These are phyloP conservation scores for Poecilia picta DNA, from an alignment of 2,797 vertebrate genomes.

Conservation along the genomic window DNA sequence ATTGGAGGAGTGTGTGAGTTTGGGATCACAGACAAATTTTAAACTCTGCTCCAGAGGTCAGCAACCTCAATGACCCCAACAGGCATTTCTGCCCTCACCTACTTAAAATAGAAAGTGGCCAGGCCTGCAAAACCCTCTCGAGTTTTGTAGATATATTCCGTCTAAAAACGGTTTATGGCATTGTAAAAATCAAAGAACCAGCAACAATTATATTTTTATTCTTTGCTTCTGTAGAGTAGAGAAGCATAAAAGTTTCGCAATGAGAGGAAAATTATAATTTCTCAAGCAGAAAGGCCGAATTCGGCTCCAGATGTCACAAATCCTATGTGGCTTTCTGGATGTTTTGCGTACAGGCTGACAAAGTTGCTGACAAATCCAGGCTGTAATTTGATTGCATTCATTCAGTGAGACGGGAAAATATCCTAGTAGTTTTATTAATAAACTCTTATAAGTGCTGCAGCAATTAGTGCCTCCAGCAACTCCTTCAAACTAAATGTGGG, in stretches of 20 bases:
- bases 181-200: neutral
- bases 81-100: neutral
- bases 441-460: neutral
- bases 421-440: neutral
- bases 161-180: neutral
- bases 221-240: neutral
- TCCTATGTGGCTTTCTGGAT: neutral
- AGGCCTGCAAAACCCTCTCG: neutral
- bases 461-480: neutral
- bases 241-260: neutral
- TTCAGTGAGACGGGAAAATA: neutral
- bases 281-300: neutral
- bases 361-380: neutral
- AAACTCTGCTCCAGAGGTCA: neutral
- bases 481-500: neutral
- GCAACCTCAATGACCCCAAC: neutral
- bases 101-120: constrained; percentile 2
- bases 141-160: neutral
- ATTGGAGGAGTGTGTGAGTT: constrained; percentile 1
- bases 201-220: neutral
- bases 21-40: neutral
- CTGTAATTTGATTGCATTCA: neutral
- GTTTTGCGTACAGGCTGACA: neutral
- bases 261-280: neutral
- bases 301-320: neutral